These are phyloP conservation scores for Melanotaenia maccullochi DNA, from an alignment of 2,797 vertebrate genomes.

Conservation along the genomic window DNA sequence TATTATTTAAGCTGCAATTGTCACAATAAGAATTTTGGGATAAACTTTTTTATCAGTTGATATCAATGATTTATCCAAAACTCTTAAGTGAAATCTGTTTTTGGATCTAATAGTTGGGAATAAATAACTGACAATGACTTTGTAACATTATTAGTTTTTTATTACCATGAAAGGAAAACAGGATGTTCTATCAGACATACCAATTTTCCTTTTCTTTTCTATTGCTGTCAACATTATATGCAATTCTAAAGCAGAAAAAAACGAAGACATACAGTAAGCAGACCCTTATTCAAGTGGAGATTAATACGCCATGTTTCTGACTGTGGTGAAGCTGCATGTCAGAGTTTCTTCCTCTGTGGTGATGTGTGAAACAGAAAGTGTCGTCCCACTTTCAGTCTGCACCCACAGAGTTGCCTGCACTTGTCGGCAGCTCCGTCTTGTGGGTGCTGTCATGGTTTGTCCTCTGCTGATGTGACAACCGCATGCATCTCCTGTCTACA, in stretches of 20 bases:
- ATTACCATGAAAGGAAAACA: too few relatives aligned
- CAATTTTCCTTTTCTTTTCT: neutral
- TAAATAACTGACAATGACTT: neutral
- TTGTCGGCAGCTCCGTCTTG: slow-evolving; percentile 7
- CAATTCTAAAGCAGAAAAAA: neutral
- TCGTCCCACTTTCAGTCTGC: slow-evolving; percentile 18
- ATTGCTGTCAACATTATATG: neutral
- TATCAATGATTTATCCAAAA: neutral
- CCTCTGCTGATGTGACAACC: neutral
- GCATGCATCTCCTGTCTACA: slow-evolving; percentile 7
- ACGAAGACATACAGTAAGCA: neutral
- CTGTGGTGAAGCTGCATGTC: neutral
- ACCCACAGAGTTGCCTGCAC: slow-evolving; percentile 26
- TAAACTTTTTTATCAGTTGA: too few relatives aligned
- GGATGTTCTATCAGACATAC: neutral
- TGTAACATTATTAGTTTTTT: too few relatives aligned
- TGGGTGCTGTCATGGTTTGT: slow-evolving; percentile 11
- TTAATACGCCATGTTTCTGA: neutral
- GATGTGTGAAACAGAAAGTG: slow-evolving; percentile 22
- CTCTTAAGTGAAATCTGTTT: neutral
- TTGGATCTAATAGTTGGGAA: neutral
- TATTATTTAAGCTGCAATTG: too few relatives aligned
- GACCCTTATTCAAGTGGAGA: neutral
- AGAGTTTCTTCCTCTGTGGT: slow-evolving; percentile 25
- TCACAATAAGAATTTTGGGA: too few relatives aligned